Evolutionary conservation across 2,113 vertebrate genomes (phyloP), one percentile per base, ranked within the genome.

Genomic region (Coracopsis vasa): DNA sequence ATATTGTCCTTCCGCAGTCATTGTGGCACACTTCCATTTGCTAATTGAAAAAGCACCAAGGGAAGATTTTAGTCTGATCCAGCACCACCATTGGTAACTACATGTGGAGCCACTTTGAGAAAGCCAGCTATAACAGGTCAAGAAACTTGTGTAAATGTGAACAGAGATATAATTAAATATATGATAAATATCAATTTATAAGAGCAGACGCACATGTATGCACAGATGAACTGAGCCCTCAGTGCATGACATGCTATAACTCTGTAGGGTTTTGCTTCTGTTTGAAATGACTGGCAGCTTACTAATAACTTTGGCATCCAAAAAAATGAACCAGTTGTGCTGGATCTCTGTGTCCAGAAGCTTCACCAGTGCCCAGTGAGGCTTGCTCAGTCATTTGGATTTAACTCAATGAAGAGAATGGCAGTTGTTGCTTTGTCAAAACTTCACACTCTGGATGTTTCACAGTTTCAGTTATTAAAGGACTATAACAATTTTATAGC

Each of bases 41-140:
- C 20, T 96, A 62, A 64, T 50, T 66, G 35, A 50, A 66, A 45
- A 25, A 74, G 7, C 29, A 73, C 53, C 15, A 78, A 60, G 44
- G 7, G 44, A 74, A 51, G 10, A 41, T 53, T 83, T 88, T 33
- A 16, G 8, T 28, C 33, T 78, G 45, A 67, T 58, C 73, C 39
- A 72, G 5, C 54, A 56, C 2, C 24, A 41, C 6, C 6, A 0
- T 3, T 3, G 1, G 10, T 13, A 69, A 27, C 11, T 48, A 50
- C 62, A 71, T 7, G 19, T 53, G 33, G 3, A 58, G 15, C 9
- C 15, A 25, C 37, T 51, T 48, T 11, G 64, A 65, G 24, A 69
- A 88, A 45, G 28, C 39, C 7, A 31, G 3, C 21, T 47, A 16
- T 51, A 64, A 20, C 67, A 54, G 45, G n/a, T 21, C 62, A 71